A percentile compares a stretch with the other conserved stretches of the same genome.
phyloP scores from a whole-genome alignment of 2,797 vertebrate genomes.

The Peromyscus aztecus region DNA sequence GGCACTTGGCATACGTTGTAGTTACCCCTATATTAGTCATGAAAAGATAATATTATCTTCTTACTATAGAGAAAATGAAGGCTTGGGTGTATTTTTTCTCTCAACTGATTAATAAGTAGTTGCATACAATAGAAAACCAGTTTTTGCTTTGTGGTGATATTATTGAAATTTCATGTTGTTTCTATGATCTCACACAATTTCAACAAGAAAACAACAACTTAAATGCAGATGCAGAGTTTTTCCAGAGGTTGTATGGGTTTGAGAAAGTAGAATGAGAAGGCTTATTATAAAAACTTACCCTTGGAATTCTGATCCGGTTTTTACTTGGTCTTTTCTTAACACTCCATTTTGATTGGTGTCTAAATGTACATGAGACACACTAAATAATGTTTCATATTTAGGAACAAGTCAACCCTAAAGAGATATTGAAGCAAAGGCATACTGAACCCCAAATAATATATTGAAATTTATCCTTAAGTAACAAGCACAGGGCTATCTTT shows the following conservation, averaged over 20 bases:
- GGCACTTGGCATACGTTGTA: not conserved
- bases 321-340: not conserved
- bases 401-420: not conserved
- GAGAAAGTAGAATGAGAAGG: not conserved
- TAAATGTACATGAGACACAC: not conserved
- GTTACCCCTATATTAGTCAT: not conserved
- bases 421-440: not conserved
- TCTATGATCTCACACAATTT: not conserved
- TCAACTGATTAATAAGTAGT: not conserved
- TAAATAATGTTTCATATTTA: not conserved
- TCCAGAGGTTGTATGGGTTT: not conserved
- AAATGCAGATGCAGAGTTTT: not conserved
- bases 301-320: not conserved
- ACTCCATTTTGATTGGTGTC: not conserved
- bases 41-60: not conserved
- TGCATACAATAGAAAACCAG: not conserved
- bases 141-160: slow-evolving; percentile 20
- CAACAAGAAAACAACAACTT: not conserved
- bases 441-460: not conserved
- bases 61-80: not conserved
- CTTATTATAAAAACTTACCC: not conserved
- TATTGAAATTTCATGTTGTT: slow-evolving; percentile 26
- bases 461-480: not conserved
- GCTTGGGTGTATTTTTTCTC: not conserved
- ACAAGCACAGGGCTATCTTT: not conserved